Percentiles rank a stretch among this genome's conserved stretches.
These are phyloP conservation scores for Melanchra persicariae DNA, from an alignment of 2,888 invertebrate genomes.

Conservation along the genomic window DNA sequence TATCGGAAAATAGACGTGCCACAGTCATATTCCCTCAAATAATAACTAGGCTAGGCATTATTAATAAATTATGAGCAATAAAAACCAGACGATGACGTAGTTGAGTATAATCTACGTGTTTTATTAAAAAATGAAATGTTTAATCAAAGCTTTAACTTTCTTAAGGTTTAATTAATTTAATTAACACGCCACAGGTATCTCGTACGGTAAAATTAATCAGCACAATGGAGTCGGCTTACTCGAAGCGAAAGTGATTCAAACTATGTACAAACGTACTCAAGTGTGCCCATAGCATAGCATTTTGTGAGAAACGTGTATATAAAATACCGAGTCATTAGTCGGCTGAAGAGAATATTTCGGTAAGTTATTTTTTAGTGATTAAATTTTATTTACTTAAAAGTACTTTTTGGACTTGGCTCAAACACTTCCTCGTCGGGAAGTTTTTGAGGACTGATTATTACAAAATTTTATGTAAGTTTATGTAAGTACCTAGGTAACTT, in stretches of 20 bases:
- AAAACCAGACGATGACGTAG: no score
- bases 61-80: not conserved
- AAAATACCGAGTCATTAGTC: slow-evolving; percentile 90
- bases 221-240: slow-evolving; percentile 38
- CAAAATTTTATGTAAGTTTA: no score
- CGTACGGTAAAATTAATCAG: slow-evolving; percentile 36
- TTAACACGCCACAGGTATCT: slow-evolving; percentile 20
- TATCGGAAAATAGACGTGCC: slow-evolving; percentile 19
- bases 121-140: no score
- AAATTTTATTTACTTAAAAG: slow-evolving; percentile 20
- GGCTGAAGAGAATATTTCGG: slow-evolving; percentile 90
- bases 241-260: slow-evolving; percentile 58
- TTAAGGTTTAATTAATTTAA: slow-evolving; percentile 6
- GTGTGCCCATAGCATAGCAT: slow-evolving; percentile 61
- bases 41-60: not conserved
- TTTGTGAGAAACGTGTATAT: slow-evolving; percentile 81
- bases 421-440: slow-evolving; percentile 12
- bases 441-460: not conserved
- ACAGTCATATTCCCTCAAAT: not conserved
- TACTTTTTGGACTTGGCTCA: slow-evolving; percentile 35
- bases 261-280: slow-evolving; percentile 57
- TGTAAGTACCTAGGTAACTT: not conserved
- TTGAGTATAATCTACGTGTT: no score
- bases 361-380: slow-evolving; percentile 74
- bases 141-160: not conserved